Evolutionary conservation across 2,888 invertebrate genomes (phyloP), one percentile per base, ranked within the genome.

Genomic region (Drosophila multiciliata): DNA sequence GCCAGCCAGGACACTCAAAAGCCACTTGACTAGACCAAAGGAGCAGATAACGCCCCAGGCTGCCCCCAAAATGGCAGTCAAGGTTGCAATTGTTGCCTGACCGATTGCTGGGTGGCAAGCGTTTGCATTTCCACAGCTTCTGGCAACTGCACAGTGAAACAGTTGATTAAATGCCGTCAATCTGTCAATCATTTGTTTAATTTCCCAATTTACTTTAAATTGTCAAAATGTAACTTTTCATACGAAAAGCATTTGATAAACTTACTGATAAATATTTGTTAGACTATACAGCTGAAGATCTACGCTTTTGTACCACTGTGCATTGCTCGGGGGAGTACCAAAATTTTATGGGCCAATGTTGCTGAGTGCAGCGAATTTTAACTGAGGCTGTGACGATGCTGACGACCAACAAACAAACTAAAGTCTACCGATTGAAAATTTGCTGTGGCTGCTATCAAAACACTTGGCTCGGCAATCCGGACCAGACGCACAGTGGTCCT

Each of bases 401-500:
- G 63, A 70, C 36, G 73, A 84, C 82, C 60, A 74, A 83, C 83
- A 84, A 84, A 85, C 89, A 86, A 90, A 83, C 76, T 86, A 88
- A 78, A 83, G 83, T 86, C 89, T 89, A 80, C 72, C 80, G 90
- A 89, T 87, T 89, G 87, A 78, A 90, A 87, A 88, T 78, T 90
- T 90, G 87, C 90, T 86, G 78, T 90, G 90, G 78, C 89, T 74
- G 85, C 78, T 75, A 66, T 69, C 89, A 89, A 84, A 89, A 84
- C 87, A 87, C 85, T 87, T 82, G 82, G 71, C 72, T 62, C 32
- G 49, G 29, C 55, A 38, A 40, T 36, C 40, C 33, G 32, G 29
- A 54, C 63, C 60, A 65, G 74, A 74, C 67, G 52, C 50, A 59
- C 70, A 80, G 80, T 66, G 53, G 75, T 66, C 58, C 53, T 69